Evolutionary conservation across 2,888 invertebrate species (phyloP), one percentile per base, ranked within the genome.

Genomic region (Drosophila rellima): DNA sequence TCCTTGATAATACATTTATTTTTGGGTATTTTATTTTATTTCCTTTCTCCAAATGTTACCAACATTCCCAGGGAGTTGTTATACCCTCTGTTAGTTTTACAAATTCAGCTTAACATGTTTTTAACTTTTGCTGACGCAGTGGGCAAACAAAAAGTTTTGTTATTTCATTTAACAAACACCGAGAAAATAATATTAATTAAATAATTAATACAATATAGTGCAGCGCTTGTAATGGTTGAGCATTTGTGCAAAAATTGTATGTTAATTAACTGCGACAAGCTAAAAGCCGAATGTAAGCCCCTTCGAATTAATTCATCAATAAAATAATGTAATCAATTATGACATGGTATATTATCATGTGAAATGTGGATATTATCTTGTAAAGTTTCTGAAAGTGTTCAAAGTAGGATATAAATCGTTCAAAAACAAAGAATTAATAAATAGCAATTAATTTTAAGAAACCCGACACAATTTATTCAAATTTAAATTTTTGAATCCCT

Each of bases 221-320:
- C 54, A 50, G 17, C 13, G 26, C 15, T 11, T 54, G 65, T 67
- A 56, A 66, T 68, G 66, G 62, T 55, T 66, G 48, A 29, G 57
- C 54, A 61, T 70, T 70, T 65, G 44, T 33, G 64, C 37, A 48
- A 74, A 67, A 70, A 70, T 62, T 42, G 35, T 69, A 80, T 68
- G 57, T 72, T 85, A 89, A 89, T 85, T 89, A 88, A 82, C 68
- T 71, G 63, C 64, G 74, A 74, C 82, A 64, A 31, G 44, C 40
- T 42, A 62, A 51, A 55, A 57, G 37, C 45, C 62, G 66, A 76
- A 78, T 82, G 73, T 61, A 79, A 80, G 77, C 78, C 73, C 76
- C 80, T 89, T 78, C 74, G 82, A 89, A 80, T 81, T 70, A 82
- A 89, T 89, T 74, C 70, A 77, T 70, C 82, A 80, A 77, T 76